Evolutionary conservation across 1,140 invertebrate genomes (phyloP), one percentile per base, ranked within the genome.

Genomic region (Tetragnatha versicolor): DNA sequence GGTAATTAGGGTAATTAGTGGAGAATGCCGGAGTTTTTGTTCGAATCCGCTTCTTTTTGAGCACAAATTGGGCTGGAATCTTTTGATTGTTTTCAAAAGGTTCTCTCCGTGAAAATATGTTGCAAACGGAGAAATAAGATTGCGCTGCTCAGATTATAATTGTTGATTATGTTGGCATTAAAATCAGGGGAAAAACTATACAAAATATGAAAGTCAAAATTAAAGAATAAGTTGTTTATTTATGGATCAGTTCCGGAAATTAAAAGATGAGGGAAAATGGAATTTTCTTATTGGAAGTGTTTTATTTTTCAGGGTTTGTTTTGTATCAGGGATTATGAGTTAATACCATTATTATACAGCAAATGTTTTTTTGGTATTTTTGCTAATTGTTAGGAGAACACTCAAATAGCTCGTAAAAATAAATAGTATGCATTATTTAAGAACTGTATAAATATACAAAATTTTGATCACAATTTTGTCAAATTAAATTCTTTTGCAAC

Each of bases 1-100:
- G 35, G 55, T 33, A 58, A 58, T 58, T 58, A 58, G 55, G 29
- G 27, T 58, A 58, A 58, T 58, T 58, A 58, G 55, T 22, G 22
- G 20, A 9, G 29, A n/a, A n/a, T n/a, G n/a, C n/a, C n/a, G 29
- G 20, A 31, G 6, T 33, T 58, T 58, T n/a, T 55, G 1, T 31
- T 17, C 27, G 55, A 33, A 20, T 58, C 35, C 35, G 20, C 22
- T 33, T 33, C 29, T 20, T n/a, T n/a, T n/a, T n/a, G n/a, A n/a
- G n/a, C n/a, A n/a, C n/a, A 20, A 31, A 58, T 58, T 33, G 20
- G 27, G 22, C n/a, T n/a, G 35, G 31, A 33, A 7, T n/a, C 35
- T 58, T 58, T 27, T 25, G 14, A 33, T 31, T 20, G 14, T 58
- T 58, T 53, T 33, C 14, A 35, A 58, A n/a, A 17, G 20, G 35